Evolutionary conservation across 2,888 invertebrate genomes (phyloP).

Genomic region (Spodoptera picta): DNA sequence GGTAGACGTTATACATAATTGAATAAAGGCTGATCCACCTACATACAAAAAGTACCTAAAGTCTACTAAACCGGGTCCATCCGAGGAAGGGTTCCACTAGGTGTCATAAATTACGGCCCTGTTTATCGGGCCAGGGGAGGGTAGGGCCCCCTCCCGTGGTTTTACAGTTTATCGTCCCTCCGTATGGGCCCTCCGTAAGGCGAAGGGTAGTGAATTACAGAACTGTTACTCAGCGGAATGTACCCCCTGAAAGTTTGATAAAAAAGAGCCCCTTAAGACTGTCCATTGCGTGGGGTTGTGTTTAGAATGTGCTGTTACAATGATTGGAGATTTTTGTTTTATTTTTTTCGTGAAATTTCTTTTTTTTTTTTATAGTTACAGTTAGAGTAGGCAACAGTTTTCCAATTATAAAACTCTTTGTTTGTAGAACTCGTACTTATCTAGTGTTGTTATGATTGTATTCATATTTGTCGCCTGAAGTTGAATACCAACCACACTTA

Average conservation of each 20-base stretch:
- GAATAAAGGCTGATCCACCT: constrained; percentile 48
- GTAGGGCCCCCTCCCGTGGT: constrained; percentile 83
- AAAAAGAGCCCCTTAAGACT: constrained; percentile 60
- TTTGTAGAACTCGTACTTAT: no score
- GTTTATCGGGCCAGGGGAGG: constrained; percentile 82
- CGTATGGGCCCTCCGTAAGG: constrained; percentile 75
- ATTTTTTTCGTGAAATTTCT: neutral
- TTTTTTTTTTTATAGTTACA: neutral
- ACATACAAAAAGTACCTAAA: constrained; percentile 50
- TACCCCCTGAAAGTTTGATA: constrained; percentile 69
- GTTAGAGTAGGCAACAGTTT: no score
- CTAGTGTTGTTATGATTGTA: no score
- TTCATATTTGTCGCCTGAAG: neutral
- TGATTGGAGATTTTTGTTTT: constrained; percentile 8
- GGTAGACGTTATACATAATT: constrained; percentile 54
- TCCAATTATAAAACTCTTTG: no score
- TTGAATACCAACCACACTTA: neutral
- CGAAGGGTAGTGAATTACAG: constrained; percentile 79
- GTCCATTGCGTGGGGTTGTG: constrained; percentile 56
- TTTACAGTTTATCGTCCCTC: constrained; percentile 87
- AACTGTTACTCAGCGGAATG: constrained; percentile 81
- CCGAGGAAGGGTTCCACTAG: constrained; percentile 76
- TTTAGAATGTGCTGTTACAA: constrained; percentile 3
- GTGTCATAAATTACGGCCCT: constrained; percentile 87
- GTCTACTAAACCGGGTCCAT: constrained; percentile 62